Conservation (phyloP, 2,113 vertebrate genomes). For the Rissa tridactyla region DNA sequence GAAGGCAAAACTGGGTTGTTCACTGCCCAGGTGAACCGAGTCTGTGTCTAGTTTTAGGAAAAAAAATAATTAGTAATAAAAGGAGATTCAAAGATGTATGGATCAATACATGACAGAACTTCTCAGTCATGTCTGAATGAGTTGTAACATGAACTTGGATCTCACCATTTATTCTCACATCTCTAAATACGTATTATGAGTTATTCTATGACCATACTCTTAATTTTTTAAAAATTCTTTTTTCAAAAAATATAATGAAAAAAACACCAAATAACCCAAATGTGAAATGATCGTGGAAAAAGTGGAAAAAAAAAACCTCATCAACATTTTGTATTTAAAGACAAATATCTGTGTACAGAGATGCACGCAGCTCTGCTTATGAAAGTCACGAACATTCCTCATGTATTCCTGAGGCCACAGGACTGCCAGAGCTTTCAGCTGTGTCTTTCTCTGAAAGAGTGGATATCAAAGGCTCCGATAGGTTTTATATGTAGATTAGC, state of each 20-base stretch:
- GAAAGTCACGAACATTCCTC: neutral
- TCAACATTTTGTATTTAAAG: neutral
- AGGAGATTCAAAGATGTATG: neutral
- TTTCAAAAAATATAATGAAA: neutral
- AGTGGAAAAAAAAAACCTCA: rapidly evolving
- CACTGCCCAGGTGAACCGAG: neutral
- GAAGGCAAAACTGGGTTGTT: neutral
- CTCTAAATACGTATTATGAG: neutral
- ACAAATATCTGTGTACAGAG: neutral
- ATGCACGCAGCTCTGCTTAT: neutral
- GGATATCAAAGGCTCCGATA: neutral
- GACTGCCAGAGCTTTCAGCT: neutral
- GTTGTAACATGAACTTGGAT: neutral
- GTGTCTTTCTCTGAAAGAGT: neutral
- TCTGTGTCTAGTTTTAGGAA: neutral
- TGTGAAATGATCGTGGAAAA: neutral
- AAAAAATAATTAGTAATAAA: neutral
- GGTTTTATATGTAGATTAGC: neutral
- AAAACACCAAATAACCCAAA: rapidly evolving
- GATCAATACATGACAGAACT: rapidly evolving
- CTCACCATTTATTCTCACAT: neutral
- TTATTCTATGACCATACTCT: neutral
- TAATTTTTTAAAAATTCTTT: neutral
- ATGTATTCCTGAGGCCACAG: neutral
- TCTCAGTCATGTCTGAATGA: neutral